phyloP scores from a whole-genome alignment of 2,888 invertebrate genomes.

The Microplitis manilae region DNA sequence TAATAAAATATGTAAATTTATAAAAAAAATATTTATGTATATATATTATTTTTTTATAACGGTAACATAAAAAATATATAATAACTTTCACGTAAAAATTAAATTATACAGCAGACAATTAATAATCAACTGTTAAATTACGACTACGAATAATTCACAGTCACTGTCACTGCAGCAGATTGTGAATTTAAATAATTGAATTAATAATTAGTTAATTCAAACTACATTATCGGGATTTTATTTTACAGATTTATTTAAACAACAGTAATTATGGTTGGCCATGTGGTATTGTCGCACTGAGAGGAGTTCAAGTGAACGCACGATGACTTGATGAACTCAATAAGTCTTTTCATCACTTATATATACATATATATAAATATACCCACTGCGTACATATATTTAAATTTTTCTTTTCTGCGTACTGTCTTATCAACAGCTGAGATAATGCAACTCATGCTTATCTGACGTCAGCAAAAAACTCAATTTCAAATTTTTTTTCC shows the following conservation, averaged over 20 bases:
- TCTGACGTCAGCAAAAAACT: not conserved
- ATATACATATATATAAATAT: not conserved
- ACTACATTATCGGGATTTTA: not conserved
- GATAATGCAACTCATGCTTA: not conserved
- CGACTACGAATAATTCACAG: conserved; percentile 59
- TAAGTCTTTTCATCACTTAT: not conserved
- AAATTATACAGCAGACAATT: conserved; percentile 15
- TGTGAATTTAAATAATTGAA: conserved; percentile 58
- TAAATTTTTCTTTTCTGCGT: not conserved
- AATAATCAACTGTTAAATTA: conserved; percentile 9
- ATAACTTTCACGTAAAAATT: conserved; percentile 8
- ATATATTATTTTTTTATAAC: not conserved
- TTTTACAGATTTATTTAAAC: not conserved
- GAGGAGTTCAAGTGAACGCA: not conserved
- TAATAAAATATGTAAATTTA: conserved; percentile 7
- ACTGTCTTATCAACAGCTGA: not conserved
- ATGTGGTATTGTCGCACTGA: not conserved
- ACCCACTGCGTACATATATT: not conserved
- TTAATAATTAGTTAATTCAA: not conserved
- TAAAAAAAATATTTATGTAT: not conserved
- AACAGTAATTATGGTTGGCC: not conserved
- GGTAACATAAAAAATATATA: not conserved
- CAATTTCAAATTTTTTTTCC: not conserved
- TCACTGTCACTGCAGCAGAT: conserved; percentile 71
- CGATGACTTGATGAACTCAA: conserved; percentile 16